Conservation (phyloP, 2,797 vertebrate species). For the Acanthopagrus latus region DNA sequence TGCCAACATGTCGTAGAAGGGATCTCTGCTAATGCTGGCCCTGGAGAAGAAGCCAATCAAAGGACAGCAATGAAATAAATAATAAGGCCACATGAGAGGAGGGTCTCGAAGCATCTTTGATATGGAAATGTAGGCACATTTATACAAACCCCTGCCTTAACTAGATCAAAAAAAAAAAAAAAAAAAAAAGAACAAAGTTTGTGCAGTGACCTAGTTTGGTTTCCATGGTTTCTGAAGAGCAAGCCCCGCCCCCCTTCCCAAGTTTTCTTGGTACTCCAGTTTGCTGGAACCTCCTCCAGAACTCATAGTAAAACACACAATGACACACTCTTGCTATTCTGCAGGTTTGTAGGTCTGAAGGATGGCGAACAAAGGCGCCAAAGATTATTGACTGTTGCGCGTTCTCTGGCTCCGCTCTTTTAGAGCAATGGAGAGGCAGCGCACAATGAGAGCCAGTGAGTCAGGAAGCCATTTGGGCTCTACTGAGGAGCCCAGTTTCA, state of each 20-base stretch:
- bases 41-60: slow-evolving; percentile 85
- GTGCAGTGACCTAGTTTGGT: slow-evolving; percentile 87
- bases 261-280: slow-evolving; percentile 46
- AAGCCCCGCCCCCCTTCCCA: slow-evolving; percentile 31
- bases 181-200: slow-evolving; percentile 77
- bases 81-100: slow-evolving; percentile 83
- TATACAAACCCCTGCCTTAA: slow-evolving; percentile 80
- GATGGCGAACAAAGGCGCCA: slow-evolving; percentile 53
- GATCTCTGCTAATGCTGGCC: slow-evolving; percentile 94
- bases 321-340: slow-evolving; percentile 18
- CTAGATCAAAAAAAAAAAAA: slow-evolving; percentile 73
- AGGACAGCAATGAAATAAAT: slow-evolving; percentile 76
- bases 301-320: slow-evolving; percentile 55
- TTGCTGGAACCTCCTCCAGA: slow-evolving; percentile 68
- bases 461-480: slow-evolving; percentile 74
- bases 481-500: slow-evolving; percentile 77
- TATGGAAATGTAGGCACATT: slow-evolving; percentile 84
- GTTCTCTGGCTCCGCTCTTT: slow-evolving; percentile 20
- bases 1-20: slow-evolving; percentile 97
- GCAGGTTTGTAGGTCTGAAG: slow-evolving; percentile 51
- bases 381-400: slow-evolving; percentile 54
- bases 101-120: slow-evolving; percentile 80
- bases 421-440: slow-evolving; percentile 21
- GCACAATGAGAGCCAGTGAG: slow-evolving; percentile 56
- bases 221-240: slow-evolving; percentile 86